Percentiles rank a stretch among this genome's conserved stretches.
phyloP scores from a whole-genome alignment of 2,888 invertebrate genomes.

The Phrixothrix hirtus region DNA sequence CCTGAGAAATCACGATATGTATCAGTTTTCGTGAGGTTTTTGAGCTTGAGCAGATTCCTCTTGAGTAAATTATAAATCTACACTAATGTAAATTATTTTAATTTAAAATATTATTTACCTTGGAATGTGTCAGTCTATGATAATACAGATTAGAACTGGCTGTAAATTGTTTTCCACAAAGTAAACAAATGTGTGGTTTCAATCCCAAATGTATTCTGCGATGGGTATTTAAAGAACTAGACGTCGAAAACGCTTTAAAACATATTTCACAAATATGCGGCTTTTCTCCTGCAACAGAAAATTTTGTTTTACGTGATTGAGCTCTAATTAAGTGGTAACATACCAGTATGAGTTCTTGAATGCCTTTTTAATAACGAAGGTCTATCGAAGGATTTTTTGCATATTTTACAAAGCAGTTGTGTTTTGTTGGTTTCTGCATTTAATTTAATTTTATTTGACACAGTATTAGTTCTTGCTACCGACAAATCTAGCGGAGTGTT shows the following conservation, averaged over 20 bases:
- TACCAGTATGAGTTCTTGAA: slow-evolving; percentile 91
- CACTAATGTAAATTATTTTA: slow-evolving; percentile 1
- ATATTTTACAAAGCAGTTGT: slow-evolving; percentile 81
- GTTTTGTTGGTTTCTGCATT: too few relatives aligned
- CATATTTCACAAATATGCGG: slow-evolving; percentile 92
- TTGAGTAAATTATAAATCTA: too few relatives aligned
- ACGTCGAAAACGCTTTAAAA: slow-evolving; percentile 91
- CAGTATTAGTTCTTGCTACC: too few relatives aligned
- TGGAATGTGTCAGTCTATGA: slow-evolving; percentile 94
- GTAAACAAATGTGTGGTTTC: slow-evolving; percentile 86
- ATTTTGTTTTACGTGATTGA: neutral
- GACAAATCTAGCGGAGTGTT: too few relatives aligned
- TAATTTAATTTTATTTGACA: too few relatives aligned
- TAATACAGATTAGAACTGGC: slow-evolving; percentile 93
- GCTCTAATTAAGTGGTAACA: neutral
- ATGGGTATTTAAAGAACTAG: slow-evolving; percentile 89
- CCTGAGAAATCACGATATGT: too few relatives aligned
- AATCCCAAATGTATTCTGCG: slow-evolving; percentile 89
- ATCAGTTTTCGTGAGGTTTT: too few relatives aligned
- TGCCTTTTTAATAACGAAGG: slow-evolving; percentile 88
- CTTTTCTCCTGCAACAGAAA: slow-evolving; percentile 73
- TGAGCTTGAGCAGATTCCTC: too few relatives aligned
- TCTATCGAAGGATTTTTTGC: slow-evolving; percentile 88
- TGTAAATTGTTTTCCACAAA: slow-evolving; percentile 90
- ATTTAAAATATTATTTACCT: slow-evolving; percentile 61